Conservation (phyloP, 64 coral and sea anemone genomes). For the Actinia equina region DNA sequence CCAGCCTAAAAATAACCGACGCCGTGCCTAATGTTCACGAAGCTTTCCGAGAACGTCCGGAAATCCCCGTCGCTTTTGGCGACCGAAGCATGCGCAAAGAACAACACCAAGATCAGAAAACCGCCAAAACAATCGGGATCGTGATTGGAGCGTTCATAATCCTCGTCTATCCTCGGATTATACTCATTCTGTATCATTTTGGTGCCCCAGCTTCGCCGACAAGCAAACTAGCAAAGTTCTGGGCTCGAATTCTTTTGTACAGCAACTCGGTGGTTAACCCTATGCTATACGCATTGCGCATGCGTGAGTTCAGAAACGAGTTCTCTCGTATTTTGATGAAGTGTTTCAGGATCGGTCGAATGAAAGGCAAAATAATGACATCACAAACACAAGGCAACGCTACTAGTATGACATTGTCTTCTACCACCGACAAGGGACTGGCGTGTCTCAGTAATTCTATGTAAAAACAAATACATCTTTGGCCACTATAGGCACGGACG, state of each 20-base stretch:
- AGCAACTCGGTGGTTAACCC: conserved; percentile 41
- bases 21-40: not conserved
- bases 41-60: not conserved
- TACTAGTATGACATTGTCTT: too few species aligned
- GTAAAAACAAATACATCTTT: not conserved
- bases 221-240: not conserved
- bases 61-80: not conserved
- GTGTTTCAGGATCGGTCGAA: not conserved
- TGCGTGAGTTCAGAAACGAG: conserved; percentile 48
- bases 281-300: conserved; percentile 53
- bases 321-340: conserved; percentile 1
- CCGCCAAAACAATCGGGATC: conserved; percentile 37
- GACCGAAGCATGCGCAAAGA: conserved; percentile 8
- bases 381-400: not conserved
- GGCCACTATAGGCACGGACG: too few species aligned
- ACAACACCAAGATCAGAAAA: conserved; percentile 30
- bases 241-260: conserved; percentile 49
- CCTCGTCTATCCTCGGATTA: conserved; percentile 54
- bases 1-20: not conserved
- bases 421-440: not conserved
- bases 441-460: not conserved
- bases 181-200: conserved; percentile 40
- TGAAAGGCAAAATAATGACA: not conserved
- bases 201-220: not conserved
- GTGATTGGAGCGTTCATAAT: conserved; percentile 40